A percentile compares a stretch with the other conserved stretches of the same genome.
Evolutionary conservation across 2,797 vertebrate genomes (phyloP).

Genomic region (Pagetopsis macropterus): DNA sequence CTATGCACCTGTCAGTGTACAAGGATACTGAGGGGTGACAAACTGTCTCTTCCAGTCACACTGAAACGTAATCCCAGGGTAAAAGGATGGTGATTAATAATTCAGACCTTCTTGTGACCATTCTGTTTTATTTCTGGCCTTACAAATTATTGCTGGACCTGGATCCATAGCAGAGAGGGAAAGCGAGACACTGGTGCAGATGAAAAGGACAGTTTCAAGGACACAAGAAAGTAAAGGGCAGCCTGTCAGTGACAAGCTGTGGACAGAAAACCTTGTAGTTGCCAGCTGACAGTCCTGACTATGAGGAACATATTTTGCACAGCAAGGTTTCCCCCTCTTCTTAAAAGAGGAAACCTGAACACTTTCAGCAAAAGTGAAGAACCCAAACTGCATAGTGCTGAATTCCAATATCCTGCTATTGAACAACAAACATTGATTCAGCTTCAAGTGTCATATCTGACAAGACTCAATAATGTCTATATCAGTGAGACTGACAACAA

Average conservation of each 20-base stretch:
- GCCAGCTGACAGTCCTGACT: background rate
- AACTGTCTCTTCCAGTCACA: slow-evolving; percentile 47
- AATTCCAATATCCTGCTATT: slow-evolving; percentile 31
- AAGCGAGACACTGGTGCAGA: slow-evolving; percentile 59
- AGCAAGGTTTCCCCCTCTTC: background rate
- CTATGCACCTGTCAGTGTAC: slow-evolving; percentile 38
- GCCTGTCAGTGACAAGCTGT: slow-evolving; percentile 13
- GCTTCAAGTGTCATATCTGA: slow-evolving; percentile 68
- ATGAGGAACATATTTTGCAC: background rate
- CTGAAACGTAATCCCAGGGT: slow-evolving; percentile 77
- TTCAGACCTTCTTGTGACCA: slow-evolving; percentile 77
- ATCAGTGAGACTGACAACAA: slow-evolving; percentile 66
- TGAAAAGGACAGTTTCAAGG: slow-evolving; percentile 50
- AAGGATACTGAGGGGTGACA: slow-evolving; percentile 71
- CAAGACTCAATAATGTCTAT: slow-evolving; percentile 73
- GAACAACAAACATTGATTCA: slow-evolving; percentile 65
- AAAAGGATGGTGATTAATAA: slow-evolving; percentile 82
- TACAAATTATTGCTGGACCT: slow-evolving; percentile 71
- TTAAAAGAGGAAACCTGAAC: background rate
- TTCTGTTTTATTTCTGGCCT: slow-evolving; percentile 76
- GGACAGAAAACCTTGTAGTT: slow-evolving; percentile 2
- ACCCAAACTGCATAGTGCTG: background rate
- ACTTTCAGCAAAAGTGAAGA: background rate
- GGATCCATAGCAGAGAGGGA: slow-evolving; percentile 55
- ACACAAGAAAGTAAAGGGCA: slow-evolving; percentile 20